These are phyloP conservation scores for Heterocephalus glaber DNA, from an alignment of 2,113 vertebrate species.

Conservation along the genomic window DNA sequence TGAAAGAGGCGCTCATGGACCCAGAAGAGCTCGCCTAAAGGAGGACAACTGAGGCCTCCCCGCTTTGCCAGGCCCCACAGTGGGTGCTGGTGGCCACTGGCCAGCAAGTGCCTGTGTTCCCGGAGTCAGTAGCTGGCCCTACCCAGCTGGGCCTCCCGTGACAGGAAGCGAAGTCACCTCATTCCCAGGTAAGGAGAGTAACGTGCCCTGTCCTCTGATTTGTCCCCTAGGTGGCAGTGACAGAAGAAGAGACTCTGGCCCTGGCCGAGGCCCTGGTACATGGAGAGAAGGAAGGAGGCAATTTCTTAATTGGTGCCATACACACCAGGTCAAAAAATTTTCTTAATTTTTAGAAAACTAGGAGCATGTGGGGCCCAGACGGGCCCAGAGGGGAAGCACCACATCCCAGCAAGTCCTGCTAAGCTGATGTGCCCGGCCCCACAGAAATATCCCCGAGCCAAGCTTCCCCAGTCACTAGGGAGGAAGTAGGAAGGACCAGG, in stretches of 20 bases:
- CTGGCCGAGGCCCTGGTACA: background rate
- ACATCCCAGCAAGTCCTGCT: rapidly evolving
- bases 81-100: background rate
- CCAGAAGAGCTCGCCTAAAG: background rate
- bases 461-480: background rate
- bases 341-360: constrained; percentile 3
- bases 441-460: background rate
- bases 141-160: background rate
- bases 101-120: background rate
- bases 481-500: background rate
- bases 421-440: background rate
- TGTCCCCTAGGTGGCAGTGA: constrained; percentile 62
- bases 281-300: constrained; percentile 43
- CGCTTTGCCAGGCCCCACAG: rapidly evolving
- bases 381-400: background rate
- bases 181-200: background rate
- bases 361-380: background rate
- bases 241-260: background rate
- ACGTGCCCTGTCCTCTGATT: constrained; percentile 8
- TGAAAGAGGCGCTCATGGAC: background rate
- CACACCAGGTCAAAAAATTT: constrained; percentile 68
- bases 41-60: background rate
- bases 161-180: background rate
- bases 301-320: constrained; percentile 70
- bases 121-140: rapidly evolving